Evolutionary conservation across 2,888 invertebrate species (phyloP).

Genomic region (Reticulitermes lucifugus): DNA sequence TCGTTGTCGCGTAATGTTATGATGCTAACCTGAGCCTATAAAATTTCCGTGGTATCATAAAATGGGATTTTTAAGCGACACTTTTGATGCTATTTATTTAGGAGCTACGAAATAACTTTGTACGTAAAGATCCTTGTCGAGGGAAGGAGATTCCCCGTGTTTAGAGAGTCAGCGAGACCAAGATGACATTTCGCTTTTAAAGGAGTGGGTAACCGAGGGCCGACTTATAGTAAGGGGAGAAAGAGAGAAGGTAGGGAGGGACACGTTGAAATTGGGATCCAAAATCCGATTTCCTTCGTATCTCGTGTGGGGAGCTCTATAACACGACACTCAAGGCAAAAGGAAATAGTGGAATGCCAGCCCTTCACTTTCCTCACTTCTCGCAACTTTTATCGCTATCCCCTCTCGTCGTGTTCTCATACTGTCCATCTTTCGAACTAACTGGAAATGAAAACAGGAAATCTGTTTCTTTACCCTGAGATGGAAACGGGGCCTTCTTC

Average conservation of each 20-base stretch:
- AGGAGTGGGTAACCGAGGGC: not conserved
- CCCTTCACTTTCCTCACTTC: not conserved
- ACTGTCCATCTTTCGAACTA: constrained; percentile 16
- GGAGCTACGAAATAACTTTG: not conserved
- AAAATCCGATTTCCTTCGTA: constrained; percentile 7
- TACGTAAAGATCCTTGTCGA: not conserved
- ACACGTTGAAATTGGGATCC: not conserved
- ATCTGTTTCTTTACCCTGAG: constrained; percentile 3
- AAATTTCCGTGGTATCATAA: not conserved
- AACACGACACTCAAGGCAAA: not conserved
- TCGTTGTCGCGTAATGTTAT: not conserved
- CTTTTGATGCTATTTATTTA: not conserved
- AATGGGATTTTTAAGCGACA: not conserved
- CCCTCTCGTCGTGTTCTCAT: not conserved
- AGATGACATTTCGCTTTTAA: not conserved
- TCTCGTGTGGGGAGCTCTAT: not conserved
- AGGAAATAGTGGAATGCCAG: not conserved
- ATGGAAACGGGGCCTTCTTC: constrained; percentile 11
- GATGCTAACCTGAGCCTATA: not conserved
- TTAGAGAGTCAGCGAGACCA: not conserved
- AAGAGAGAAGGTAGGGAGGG: not conserved
- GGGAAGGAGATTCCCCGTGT: not conserved
- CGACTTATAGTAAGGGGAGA: not conserved
- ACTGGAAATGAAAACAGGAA: constrained; percentile 27
- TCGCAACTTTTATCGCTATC: not conserved